These are phyloP conservation scores for Mastacembelus armatus DNA, from an alignment of 2,797 vertebrate species.

Conservation along the genomic window DNA sequence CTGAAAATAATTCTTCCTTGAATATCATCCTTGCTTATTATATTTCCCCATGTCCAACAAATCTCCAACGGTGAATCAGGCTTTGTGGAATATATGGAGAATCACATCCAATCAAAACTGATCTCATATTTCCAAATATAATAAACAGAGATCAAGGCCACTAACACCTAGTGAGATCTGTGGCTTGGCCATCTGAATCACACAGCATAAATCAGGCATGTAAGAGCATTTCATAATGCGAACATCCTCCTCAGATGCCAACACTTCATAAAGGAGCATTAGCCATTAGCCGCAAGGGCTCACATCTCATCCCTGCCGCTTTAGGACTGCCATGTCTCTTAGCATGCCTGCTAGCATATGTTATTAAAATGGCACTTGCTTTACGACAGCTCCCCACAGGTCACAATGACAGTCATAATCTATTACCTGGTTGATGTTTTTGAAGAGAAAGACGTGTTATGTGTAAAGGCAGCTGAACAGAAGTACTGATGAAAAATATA, in stretches of 20 bases:
- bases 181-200: constrained; percentile 88
- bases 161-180: constrained; percentile 88
- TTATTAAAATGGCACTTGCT: constrained; percentile 98
- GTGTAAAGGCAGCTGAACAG: constrained; percentile 27
- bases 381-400: constrained; percentile 31
- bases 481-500: constrained; percentile 43
- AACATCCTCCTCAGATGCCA: constrained; percentile 34
- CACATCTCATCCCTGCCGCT: constrained; percentile 91
- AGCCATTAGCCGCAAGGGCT: constrained; percentile 91
- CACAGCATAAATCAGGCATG: constrained; percentile 87
- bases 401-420: constrained; percentile 40
- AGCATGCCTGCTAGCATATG: constrained; percentile 82
- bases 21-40: constrained; percentile 3
- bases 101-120: constrained; percentile 88
- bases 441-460: not conserved
- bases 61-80: constrained; percentile 45
- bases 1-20: constrained; percentile 9
- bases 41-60: constrained; percentile 54
- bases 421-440: constrained; percentile 41
- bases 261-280: constrained; percentile 97
- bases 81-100: constrained; percentile 87
- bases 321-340: constrained; percentile 90
- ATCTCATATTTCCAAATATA: constrained; percentile 93
- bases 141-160: constrained; percentile 92
- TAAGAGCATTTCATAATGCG: constrained; percentile 82